A percentile compares a stretch with the other conserved stretches of the same genome.
These are phyloP conservation scores for Phrynocephalus vlangalii DNA, from an alignment of 2,797 vertebrate genomes.

Conservation along the genomic window DNA sequence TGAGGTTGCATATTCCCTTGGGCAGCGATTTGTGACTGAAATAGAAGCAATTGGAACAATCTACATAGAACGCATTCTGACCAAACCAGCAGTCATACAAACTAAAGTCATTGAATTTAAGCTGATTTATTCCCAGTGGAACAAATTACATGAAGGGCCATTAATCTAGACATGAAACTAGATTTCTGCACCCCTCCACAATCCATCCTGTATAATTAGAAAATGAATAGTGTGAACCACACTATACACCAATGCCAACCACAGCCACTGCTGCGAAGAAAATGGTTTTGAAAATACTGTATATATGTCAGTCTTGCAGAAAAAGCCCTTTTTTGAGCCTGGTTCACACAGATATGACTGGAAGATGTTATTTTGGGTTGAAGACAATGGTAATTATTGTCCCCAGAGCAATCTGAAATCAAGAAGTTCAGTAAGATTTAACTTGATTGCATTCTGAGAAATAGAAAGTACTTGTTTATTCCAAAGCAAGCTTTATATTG, in stretches of 20 bases:
- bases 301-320: too few relatives aligned
- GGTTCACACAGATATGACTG: too few relatives aligned
- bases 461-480: not conserved
- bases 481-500: not conserved
- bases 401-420: not conserved
- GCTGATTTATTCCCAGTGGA: not conserved
- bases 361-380: too few relatives aligned
- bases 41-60: not conserved
- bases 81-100: not conserved
- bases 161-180: not conserved
- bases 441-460: not conserved
- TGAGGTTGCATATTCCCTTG: not conserved
- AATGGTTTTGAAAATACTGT: not conserved
- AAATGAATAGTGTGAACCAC: not conserved
- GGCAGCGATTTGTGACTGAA: slow-evolving; percentile 10
- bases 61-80: not conserved
- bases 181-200: too few relatives aligned
- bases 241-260: not conserved
- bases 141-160: not conserved
- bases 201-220: not conserved
- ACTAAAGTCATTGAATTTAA: not conserved
- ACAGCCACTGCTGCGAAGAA: not conserved
- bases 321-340: too few relatives aligned
- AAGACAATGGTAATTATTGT: not conserved
- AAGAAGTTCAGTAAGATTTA: not conserved